Evolutionary conservation across 2,797 vertebrate species (phyloP), one percentile per base, ranked within the genome.

Genomic region (Adrianichthys oophorus): DNA sequence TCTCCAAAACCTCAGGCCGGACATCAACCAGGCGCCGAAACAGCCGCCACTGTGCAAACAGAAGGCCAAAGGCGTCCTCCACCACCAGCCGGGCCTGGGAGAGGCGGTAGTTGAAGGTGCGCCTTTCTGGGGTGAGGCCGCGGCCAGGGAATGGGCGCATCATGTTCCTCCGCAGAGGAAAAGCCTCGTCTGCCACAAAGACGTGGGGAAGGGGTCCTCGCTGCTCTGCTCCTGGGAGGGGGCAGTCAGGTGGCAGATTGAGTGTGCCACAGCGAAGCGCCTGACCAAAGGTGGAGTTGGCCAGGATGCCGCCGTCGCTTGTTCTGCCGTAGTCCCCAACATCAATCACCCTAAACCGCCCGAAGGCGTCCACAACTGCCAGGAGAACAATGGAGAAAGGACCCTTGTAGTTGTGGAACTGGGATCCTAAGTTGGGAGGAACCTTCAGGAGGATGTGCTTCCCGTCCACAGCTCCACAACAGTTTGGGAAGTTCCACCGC

Each of bases 271-370:
- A 19, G 8, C 10, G 10, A 19, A 48, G 46, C 12, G 19, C 46
- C 46, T 48, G 46, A 48, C 46, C 46, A 48, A 48, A 48, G 46
- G 12, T 48, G 46, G 46, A 48, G 46, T 48, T 23, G 18, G 46
- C 46, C 46, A 23, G 19, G 46, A 24, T 48, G 12, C 46, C 46
- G 4, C 46, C 19, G 6, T 48, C 46, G 19, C 46, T 48, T 12
- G 46, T 48, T 24, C 21, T 23, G 7, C 46, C 46, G 13, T 48
- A 48, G 4, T 21, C 46, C 18, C 46, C 46, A 14, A 48, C 46
- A 23, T 48, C 19, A 5, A 48, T 23, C 4, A 48, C 13, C 18
- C 19, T 29, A 29, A 29, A 29, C 26, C 26, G 26, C 26, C 26
- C 26, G 44, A 18, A 46, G 18, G 44, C 44, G n/a, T 46, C 44